These are phyloP conservation scores for Lanius collurio DNA, from an alignment of 2,113 vertebrate species.

Conservation along the genomic window DNA sequence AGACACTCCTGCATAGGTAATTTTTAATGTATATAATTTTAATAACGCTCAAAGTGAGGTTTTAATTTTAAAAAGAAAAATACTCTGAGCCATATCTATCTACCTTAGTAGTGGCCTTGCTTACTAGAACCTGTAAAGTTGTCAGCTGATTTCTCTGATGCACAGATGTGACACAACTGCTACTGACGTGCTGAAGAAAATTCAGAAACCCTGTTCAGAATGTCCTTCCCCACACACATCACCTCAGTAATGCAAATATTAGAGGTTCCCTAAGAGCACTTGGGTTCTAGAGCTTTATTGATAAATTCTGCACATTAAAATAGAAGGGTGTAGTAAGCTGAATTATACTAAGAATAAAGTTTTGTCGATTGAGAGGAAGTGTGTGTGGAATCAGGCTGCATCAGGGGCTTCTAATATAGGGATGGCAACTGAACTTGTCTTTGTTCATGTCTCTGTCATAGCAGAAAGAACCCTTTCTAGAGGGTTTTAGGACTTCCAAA, in stretches of 20 bases:
- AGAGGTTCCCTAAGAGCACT: not conserved
- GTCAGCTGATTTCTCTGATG: not conserved
- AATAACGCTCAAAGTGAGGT: not conserved
- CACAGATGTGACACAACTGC: not conserved
- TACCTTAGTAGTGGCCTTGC: not conserved
- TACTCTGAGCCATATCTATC: not conserved
- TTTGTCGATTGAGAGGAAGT: fast-evolving
- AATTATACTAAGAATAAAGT: not conserved
- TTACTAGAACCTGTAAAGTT: not conserved
- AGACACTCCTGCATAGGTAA: not conserved
- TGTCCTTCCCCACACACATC: not conserved
- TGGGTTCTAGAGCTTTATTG: not conserved
- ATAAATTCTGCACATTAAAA: not conserved
- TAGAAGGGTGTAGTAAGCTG: not conserved
- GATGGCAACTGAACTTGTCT: not conserved
- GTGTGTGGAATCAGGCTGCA: not conserved
- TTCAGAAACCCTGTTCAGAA: not conserved
- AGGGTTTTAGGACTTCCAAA: not conserved
- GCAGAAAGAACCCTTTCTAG: not conserved
- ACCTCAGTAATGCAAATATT: not conserved
- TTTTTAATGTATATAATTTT: not conserved
- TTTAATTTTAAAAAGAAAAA: not conserved
- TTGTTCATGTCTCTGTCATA: not conserved
- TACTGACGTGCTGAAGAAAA: not conserved
- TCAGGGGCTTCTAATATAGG: too few relatives aligned